Percentiles rank a stretch among this genome's conserved stretches.
phyloP scores from a whole-genome alignment of 2,888 invertebrate species.

The Chloroclysta siterata region DNA sequence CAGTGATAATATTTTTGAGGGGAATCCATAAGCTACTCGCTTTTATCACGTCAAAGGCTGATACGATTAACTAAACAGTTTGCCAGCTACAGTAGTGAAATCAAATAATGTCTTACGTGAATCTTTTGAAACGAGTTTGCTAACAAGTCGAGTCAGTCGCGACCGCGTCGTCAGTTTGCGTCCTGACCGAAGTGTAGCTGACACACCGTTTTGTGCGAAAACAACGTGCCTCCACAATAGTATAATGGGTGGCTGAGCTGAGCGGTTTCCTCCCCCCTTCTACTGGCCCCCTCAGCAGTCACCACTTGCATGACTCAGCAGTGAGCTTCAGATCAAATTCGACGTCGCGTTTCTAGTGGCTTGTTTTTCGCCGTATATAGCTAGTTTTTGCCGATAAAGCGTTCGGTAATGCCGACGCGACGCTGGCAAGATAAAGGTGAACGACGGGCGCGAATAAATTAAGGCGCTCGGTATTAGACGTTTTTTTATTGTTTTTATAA shows the following conservation, averaged over 20 bases:
- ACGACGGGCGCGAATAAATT: constrained; percentile 54
- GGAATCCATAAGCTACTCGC: constrained; percentile 2
- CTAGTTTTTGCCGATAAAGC: constrained; percentile 69
- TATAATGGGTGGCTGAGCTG: constrained; percentile 78
- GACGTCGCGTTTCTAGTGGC: constrained; percentile 70
- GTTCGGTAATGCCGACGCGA: constrained; percentile 63
- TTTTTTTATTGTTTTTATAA: constrained; percentile 59
- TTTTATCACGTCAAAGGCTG: constrained; percentile 5
- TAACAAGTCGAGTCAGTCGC: constrained; percentile 42
- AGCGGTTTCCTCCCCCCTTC: constrained; percentile 62
- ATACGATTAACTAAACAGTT: constrained; percentile 5
- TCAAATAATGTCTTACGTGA: constrained; percentile 59
- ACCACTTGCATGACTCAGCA: constrained; percentile 78
- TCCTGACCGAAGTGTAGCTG: constrained; percentile 60
- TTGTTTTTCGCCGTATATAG: constrained; percentile 72
- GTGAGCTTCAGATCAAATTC: constrained; percentile 76
- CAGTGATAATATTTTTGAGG: constrained; percentile 13
- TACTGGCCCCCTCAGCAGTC: constrained; percentile 47
- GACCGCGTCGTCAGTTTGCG: constrained; percentile 56
- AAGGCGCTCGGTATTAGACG: constrained; percentile 43
- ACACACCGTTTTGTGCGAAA: constrained; percentile 76
- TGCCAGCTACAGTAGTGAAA: constrained; percentile 42
- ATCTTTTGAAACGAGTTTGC: constrained; percentile 50
- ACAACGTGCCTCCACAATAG: constrained; percentile 77
- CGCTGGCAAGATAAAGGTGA: constrained; percentile 65